These are phyloP conservation scores for Tragelaphus eurycerus DNA, from an alignment of 2,797 vertebrate genomes.

Conservation along the genomic window DNA sequence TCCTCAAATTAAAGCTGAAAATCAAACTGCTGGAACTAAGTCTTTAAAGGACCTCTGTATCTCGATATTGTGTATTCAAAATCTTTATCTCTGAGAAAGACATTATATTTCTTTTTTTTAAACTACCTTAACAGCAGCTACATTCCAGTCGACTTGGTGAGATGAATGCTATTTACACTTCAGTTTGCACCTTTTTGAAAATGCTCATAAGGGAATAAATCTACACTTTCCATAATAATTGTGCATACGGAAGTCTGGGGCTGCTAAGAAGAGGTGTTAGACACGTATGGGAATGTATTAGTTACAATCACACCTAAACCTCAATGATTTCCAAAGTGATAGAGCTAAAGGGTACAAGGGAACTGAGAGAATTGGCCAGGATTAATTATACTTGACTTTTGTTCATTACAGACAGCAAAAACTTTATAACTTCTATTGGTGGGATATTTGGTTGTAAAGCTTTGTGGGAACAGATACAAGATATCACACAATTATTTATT, in stretches of 20 bases:
- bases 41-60: not conserved
- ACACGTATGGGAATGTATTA: constrained; percentile 86
- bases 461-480: constrained; percentile 45
- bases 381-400: constrained; percentile 57
- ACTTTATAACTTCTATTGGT: not conserved
- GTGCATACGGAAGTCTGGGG: constrained; percentile 80
- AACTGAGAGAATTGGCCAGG: constrained; percentile 69
- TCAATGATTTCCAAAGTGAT: constrained; percentile 80
- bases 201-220: constrained; percentile 86
- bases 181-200: constrained; percentile 84
- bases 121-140: constrained; percentile 78
- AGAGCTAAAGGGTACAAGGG: constrained; percentile 69
- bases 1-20: constrained; percentile 49
- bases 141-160: constrained; percentile 80
- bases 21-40: not conserved
- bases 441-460: constrained; percentile 42
- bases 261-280: constrained; percentile 85
- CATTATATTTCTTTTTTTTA: constrained; percentile 49
- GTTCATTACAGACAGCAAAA: constrained; percentile 48
- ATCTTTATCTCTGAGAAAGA: constrained; percentile 47
- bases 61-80: constrained; percentile 44
- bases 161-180: constrained; percentile 88
- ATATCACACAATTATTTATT: not conserved
- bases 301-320: constrained; percentile 84
- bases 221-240: constrained; percentile 82